These are phyloP conservation scores for Leucoraja erinaceus DNA, from an alignment of 2,113 vertebrate species.

Conservation along the genomic window DNA sequence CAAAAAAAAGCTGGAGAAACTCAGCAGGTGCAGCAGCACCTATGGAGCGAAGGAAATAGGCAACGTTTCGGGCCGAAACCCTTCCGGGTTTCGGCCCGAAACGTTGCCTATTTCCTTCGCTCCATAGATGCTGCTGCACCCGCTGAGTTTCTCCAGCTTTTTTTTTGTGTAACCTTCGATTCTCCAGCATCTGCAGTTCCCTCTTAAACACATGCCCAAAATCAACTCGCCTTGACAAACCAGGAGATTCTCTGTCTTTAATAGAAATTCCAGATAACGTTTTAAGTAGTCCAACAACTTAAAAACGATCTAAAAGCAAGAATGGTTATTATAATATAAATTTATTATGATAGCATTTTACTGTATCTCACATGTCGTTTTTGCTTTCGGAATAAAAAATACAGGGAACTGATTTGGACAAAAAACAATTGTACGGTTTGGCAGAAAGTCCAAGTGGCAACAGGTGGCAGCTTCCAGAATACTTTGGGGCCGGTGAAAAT, in stretches of 20 bases:
- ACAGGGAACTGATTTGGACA: neutral
- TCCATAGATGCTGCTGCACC: no score
- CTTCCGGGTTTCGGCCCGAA: no score
- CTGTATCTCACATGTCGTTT: neutral
- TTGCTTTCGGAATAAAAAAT: neutral
- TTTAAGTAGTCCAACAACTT: neutral
- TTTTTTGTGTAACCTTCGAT: no score
- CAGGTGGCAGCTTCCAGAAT: neutral
- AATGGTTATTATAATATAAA: neutral
- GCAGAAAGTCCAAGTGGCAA: neutral
- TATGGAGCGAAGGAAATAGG: no score
- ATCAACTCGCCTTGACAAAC: neutral
- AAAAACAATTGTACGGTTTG: neutral
- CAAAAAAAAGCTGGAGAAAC: no score
- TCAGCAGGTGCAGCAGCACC: no score
- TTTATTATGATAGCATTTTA: neutral
- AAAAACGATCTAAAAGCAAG: neutral
- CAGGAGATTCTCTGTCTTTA: neutral
- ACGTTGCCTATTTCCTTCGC: no score
- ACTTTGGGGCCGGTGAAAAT: neutral
- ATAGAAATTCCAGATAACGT: slow-evolving; percentile 13
- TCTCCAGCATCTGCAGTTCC: no score
- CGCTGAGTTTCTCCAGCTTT: no score
- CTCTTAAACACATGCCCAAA: slow-evolving; percentile 9
- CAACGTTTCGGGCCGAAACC: no score